Percentiles rank a stretch among this genome's conserved stretches.
These are phyloP conservation scores for Corticium candelabrum DNA, from an alignment of 37 sponge, comb jelly and placozoan genomes.

Conservation along the genomic window DNA sequence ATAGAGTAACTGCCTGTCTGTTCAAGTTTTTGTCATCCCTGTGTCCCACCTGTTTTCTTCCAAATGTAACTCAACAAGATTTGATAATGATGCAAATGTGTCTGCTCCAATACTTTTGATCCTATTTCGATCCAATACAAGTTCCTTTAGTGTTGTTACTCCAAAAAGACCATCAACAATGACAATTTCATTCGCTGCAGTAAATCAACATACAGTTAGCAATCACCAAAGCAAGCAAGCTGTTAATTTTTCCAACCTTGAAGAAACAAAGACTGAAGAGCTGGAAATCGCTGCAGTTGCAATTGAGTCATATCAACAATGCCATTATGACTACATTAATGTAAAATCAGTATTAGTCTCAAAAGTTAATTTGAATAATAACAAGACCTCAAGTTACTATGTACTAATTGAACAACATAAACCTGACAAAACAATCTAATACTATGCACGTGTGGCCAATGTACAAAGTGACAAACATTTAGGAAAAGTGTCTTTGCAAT, in stretches of 20 bases:
- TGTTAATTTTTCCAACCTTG: slow-evolving; percentile 82
- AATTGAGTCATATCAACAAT: slow-evolving; percentile 54
- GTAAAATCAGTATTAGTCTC: no score
- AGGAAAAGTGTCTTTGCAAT: no score
- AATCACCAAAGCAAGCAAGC: no score
- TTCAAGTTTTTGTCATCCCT: no score
- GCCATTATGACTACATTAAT: slow-evolving; percentile 73
- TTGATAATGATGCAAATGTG: slow-evolving; percentile 42
- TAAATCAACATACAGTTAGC: not conserved
- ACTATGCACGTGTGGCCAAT: no score
- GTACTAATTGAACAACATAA: no score
- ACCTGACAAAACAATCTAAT: no score
- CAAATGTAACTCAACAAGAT: slow-evolving; percentile 63
- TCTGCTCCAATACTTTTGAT: slow-evolving; percentile 50
- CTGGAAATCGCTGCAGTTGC: slow-evolving; percentile 54
- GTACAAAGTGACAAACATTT: no score
- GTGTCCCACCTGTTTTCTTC: slow-evolving; percentile 85
- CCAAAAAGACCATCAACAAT: slow-evolving; percentile 70
- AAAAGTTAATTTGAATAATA: no score
- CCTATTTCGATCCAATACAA: slow-evolving; percentile 92
- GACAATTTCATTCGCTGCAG: slow-evolving; percentile 77
- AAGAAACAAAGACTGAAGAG: slow-evolving; percentile 84
- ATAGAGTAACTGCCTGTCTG: no score
- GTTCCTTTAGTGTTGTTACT: slow-evolving; percentile 48
- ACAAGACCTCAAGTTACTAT: no score